These are phyloP conservation scores for Polietes domitor DNA, from an alignment of 2,888 invertebrate species.

Conservation along the genomic window DNA sequence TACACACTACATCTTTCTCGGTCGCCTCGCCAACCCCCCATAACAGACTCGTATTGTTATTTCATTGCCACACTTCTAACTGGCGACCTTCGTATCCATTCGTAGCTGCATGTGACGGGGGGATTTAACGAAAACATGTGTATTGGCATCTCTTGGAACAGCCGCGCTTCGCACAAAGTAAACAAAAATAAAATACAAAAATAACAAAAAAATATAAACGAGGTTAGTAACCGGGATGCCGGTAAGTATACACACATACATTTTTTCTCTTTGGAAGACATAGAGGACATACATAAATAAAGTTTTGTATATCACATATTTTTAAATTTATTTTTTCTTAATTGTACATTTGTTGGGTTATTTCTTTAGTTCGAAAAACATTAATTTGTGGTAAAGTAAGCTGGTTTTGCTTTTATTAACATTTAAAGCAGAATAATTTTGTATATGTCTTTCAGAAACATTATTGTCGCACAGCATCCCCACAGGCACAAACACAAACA, in stretches of 20 bases:
- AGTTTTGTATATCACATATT: neutral
- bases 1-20: neutral
- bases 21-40: neutral
- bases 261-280: neutral
- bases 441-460: neutral
- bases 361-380: neutral
- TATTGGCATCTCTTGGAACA: slow-evolving; percentile 14
- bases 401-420: neutral
- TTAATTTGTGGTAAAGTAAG: neutral
- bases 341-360: neutral
- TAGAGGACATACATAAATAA: neutral
- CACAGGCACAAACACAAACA: neutral
- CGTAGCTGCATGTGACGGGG: neutral
- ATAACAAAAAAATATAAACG: slow-evolving; percentile 37
- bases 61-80: neutral
- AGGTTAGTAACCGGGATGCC: slow-evolving; percentile 66
- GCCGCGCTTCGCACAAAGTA: neutral
- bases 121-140: neutral
- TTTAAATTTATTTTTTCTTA: neutral
- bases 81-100: neutral
- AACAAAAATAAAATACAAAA: slow-evolving; percentile 2
- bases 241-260: slow-evolving; percentile 58
- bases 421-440: neutral
- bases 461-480: slow-evolving; percentile 4
- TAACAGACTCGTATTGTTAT: no score